Percentiles rank a stretch among this genome's conserved stretches.
Conservation (phyloP, 37 sponge, comb jelly and placozoan species). For the Tethya wilhelma region DNA sequence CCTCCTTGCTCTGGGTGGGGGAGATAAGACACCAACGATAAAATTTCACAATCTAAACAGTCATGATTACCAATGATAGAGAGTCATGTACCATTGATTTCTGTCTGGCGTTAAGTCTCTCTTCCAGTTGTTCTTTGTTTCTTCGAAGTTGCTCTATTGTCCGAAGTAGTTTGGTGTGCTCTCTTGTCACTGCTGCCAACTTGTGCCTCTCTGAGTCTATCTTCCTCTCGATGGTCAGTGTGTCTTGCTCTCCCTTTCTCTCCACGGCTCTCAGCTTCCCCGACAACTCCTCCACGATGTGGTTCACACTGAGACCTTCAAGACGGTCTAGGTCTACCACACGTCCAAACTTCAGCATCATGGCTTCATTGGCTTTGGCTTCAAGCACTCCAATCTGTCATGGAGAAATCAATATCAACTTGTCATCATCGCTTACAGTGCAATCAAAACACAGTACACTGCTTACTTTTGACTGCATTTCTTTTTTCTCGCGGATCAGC, state of each 20-base stretch:
- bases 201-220: conserved; percentile 66
- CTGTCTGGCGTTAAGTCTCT: conserved; percentile 79
- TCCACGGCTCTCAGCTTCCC: conserved; percentile 66
- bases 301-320: conserved; percentile 79
- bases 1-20: conserved; percentile 32
- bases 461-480: conserved; percentile 64
- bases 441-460: background rate
- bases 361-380: conserved; percentile 75
- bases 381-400: conserved; percentile 69
- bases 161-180: conserved; percentile 83
- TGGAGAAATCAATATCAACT: background rate
- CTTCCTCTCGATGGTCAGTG: conserved; percentile 39
- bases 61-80: background rate
- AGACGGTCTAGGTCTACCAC: conserved; percentile 89
- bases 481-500: conserved; percentile 86
- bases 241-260: conserved; percentile 18
- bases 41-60: background rate
- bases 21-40: no score
- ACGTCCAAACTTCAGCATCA: conserved; percentile 96
- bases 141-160: conserved; percentile 65
- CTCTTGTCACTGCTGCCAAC: conserved; percentile 53
- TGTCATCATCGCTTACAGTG: background rate
- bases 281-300: conserved; percentile 77
- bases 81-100: conserved; percentile 74
- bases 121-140: conserved; percentile 64